A percentile compares a stretch with the other conserved stretches of the same genome.
phyloP scores from a whole-genome alignment of 2,797 vertebrate species.

The Oceanodroma leucorhoa region DNA sequence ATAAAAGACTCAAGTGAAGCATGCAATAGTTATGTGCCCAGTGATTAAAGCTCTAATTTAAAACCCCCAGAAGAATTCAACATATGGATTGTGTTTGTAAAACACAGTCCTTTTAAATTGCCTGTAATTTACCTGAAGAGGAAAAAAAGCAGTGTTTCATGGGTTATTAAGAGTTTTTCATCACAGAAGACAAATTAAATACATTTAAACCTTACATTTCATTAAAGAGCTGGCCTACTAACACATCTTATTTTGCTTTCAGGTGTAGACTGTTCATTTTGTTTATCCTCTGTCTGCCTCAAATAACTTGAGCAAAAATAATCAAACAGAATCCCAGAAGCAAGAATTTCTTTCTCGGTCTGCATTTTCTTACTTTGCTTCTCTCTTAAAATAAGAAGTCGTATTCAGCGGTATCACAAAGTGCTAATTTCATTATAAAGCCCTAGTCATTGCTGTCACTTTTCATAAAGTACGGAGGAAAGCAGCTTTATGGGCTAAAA shows the following conservation, averaged over 20 bases:
- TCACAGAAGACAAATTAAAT: background rate
- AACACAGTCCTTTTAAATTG: background rate
- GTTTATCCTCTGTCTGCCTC: background rate
- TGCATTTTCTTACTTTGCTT: background rate
- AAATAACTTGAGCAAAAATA: background rate
- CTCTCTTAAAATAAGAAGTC: background rate
- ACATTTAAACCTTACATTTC: background rate
- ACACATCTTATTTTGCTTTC: background rate
- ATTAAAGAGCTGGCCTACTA: background rate
- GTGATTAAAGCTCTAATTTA: background rate
- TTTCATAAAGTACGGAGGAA: background rate
- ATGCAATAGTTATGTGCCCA: background rate
- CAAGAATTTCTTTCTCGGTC: background rate
- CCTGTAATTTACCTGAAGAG: background rate
- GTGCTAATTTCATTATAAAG: background rate
- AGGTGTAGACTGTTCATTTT: background rate
- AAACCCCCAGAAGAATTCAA: background rate
- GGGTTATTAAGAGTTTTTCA: background rate
- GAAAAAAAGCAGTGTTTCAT: background rate
- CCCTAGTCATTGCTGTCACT: background rate
- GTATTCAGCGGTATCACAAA: rapidly evolving
- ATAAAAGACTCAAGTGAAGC: background rate
- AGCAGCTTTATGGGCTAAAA: background rate
- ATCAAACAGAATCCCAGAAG: background rate
- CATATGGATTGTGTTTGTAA: background rate